Base-by-base conservation (phyloP, 1,140 invertebrate species). In the Diorhabda carinulata region DNA sequence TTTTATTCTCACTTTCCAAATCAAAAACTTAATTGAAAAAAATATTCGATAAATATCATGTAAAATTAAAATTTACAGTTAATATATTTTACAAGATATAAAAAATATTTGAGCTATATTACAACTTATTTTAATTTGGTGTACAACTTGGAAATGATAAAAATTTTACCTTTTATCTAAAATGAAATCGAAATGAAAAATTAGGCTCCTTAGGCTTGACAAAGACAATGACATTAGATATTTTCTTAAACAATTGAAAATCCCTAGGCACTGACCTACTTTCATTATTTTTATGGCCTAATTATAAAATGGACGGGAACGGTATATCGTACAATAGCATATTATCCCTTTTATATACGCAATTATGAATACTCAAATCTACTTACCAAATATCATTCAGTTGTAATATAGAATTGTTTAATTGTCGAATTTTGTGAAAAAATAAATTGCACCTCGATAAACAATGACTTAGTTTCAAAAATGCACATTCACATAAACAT, bases 201-300 rank as follows among this genome's bases (percentile, higher is more conserved):
- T 8, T n/a, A 52, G 47, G 65, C 3, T 6, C 9, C 43, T 41
- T 43, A 4, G 57, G 10, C 57, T 10, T 64, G 62, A 58, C 67
- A 68, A 63, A 56, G n/a, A 52, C 52, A 68, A 45, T 44, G 60
- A 57, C 43, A 62, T 62, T 47, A 56, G 61, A 52, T 57, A 59
- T 71, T 71, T 68, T 68, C 66, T 71, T 61, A 66, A 68, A 70
- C 47, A 47, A 25, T 52, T 57, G 65, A 71, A 71, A 71, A 59
- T 68, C 70, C 70, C 70, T 71, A 71, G 70, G 57, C 57, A 68
- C 62, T 71, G 70, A 71, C 70, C 70, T 71, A 71, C 61, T 68
- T 71, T 65, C 52, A 61, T n/a, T 44, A 58, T 64, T 69, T 65
- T 63, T 62, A 10, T 10, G 56, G 9, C 64, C 64, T 8, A 65